These are phyloP conservation scores for Parazoanthus darwini DNA, from an alignment of 92 coral and sea anemone species.

Conservation along the genomic window DNA sequence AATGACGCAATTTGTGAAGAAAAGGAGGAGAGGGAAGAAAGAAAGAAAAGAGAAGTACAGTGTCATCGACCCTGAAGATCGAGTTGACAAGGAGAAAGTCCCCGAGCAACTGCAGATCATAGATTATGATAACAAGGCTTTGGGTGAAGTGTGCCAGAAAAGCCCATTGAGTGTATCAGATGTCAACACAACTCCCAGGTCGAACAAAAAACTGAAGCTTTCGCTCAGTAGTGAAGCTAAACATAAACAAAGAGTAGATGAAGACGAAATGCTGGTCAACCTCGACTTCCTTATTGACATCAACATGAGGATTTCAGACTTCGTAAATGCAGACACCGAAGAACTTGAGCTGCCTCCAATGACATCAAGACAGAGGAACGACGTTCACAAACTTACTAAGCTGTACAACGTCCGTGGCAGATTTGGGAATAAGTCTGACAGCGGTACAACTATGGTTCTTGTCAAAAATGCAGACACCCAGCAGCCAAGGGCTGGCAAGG, in stretches of 20 bases:
- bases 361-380: conserved; percentile 82
- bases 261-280: conserved; percentile 75
- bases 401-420: conserved; percentile 84
- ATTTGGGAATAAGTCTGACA: conserved; percentile 73
- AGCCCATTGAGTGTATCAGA: neutral
- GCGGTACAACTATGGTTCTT: conserved; percentile 74
- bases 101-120: neutral
- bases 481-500: conserved; percentile 86
- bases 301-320: conserved; percentile 79
- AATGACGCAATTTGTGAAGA: neutral
- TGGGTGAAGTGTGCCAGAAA: conserved; percentile 5
- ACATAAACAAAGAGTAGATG: conserved; percentile 1
- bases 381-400: conserved; percentile 79
- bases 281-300: conserved; percentile 81
- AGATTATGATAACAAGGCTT: conserved; percentile 17
- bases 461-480: conserved; percentile 68
- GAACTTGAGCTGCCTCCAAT: conserved; percentile 82
- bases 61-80: neutral
- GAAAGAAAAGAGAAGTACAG: neutral
- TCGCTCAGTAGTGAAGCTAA: neutral
- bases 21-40: conserved; percentile 1
- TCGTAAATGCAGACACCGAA: conserved; percentile 57
- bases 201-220: conserved; percentile 4
- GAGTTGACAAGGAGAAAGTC: neutral
- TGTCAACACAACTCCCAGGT: conserved; percentile 7